Evolutionary conservation across 2,797 vertebrate species (phyloP), one percentile per base, ranked within the genome.

Genomic region (Mormyrus proboscirostris): DNA sequence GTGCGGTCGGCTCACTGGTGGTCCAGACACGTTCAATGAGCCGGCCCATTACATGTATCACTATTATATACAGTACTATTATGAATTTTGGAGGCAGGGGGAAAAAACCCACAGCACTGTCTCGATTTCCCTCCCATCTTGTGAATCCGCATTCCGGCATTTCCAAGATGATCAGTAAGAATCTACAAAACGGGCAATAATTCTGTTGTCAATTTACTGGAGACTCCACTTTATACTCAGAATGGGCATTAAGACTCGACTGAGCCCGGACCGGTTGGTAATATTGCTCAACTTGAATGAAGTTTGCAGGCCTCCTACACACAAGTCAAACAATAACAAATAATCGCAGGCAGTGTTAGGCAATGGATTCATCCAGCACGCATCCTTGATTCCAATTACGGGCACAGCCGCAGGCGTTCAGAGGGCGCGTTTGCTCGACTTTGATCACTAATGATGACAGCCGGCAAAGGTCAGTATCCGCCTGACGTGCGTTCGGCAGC

Each of bases 401-500:
- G 49, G n/a, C 3, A 25, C 65, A 38, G 38, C 41, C n/a, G 65
- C 87, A 69, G 90, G 79, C 89, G 62, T 86, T 88, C 88, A 85
- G 90, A 10, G 49, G 87, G 25, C 29, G 89, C 89, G 88, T 91
- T 44, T 65, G 86, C 53, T 90, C 88, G 86, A 91, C 92, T 92
- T 91, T 90, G 91, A 91, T 90, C 88, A 29, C 92, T 96, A 95
- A 96, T 94, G 93, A 94, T 93, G 44, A 89, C 92, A 93, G 93
- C 94, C 92, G 91, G 57, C 76, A 10, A 83, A 91, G 92, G 92
- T 93, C 91, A 89, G 82, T 90, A 90, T 91, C 89, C 91, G 93
- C 79, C 94, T 57, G n/a, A 29, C n/a, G 10, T 2, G 0, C 9
- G 9, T 33, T 55, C 73, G 2, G 33, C 51, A 57, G 73, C 53